These are phyloP conservation scores for Priocnemis perturbator DNA, from an alignment of 2,888 invertebrate species.

Conservation along the genomic window DNA sequence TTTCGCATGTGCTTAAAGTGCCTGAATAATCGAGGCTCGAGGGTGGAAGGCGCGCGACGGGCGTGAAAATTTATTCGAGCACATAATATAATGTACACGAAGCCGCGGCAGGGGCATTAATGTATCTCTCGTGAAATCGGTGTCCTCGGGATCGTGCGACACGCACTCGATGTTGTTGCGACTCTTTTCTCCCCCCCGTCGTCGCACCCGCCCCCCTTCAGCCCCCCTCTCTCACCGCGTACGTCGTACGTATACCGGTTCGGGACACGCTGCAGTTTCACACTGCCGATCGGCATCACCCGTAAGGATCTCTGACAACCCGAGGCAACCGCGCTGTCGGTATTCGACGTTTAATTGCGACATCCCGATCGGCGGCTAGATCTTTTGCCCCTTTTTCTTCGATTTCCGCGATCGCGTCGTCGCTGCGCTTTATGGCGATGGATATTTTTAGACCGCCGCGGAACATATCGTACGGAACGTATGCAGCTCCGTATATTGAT, in stretches of 20 bases:
- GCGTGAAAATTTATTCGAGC: conserved; percentile 57
- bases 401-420: not conserved
- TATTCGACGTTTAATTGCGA: conserved; percentile 40
- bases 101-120: conserved; percentile 61
- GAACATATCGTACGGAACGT: too few species aligned
- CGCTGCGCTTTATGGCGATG: not conserved
- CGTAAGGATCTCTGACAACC: conserved; percentile 41
- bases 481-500: too few species aligned
- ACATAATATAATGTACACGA: conserved; percentile 47
- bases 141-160: conserved; percentile 67
- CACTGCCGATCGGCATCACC: conserved; percentile 37
- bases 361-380: conserved; percentile 5
- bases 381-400: conserved; percentile 2
- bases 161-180: conserved; percentile 63
- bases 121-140: conserved; percentile 70
- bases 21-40: conserved; percentile 46
- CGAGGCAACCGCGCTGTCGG: not conserved
- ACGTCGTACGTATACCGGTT: conserved; percentile 50
- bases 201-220: not conserved
- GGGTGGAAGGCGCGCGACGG: conserved; percentile 19
- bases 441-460: too few species aligned
- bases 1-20: too few species aligned
- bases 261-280: conserved; percentile 40
- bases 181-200: conserved; percentile 43
- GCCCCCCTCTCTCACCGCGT: conserved; percentile 16